phyloP scores from a whole-genome alignment of 2,888 invertebrate genomes.

The Leptopilina myrica region DNA sequence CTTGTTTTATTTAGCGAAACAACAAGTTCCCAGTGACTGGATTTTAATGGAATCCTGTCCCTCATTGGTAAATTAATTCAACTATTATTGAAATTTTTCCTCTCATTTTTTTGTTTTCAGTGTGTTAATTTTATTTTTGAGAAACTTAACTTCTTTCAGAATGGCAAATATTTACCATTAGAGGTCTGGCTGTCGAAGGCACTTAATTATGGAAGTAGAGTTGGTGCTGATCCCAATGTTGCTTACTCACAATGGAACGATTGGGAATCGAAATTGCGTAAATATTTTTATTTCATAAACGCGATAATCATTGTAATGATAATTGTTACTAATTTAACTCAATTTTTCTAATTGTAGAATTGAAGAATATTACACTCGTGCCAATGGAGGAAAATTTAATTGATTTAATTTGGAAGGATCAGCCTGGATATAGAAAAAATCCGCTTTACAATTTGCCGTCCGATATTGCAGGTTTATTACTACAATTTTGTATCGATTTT shows the following conservation, averaged over 20 bases:
- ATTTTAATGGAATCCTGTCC: slow-evolving; percentile 53
- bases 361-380: slow-evolving; percentile 59
- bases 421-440: slow-evolving; percentile 71
- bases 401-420: slow-evolving; percentile 74
- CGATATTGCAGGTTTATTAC: slow-evolving; percentile 63
- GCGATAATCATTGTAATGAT: too few species aligned
- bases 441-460: slow-evolving; percentile 71
- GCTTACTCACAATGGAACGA: slow-evolving; percentile 14
- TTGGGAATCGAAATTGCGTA: slow-evolving; percentile 22
- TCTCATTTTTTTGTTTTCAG: neutral
- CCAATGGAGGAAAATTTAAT: slow-evolving; percentile 66
- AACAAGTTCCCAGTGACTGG: slow-evolving; percentile 51
- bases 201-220: slow-evolving; percentile 21
- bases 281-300: slow-evolving; percentile 2
- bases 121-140: neutral
- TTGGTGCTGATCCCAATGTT: slow-evolving; percentile 25
- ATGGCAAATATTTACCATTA: slow-evolving; percentile 7
- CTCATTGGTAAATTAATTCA: slow-evolving; percentile 45
- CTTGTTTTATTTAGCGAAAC: slow-evolving; percentile 52
- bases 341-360: slow-evolving; percentile 42
- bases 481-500: too few species aligned
- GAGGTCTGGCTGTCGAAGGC: slow-evolving; percentile 18
- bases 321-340: neutral
- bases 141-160: neutral
- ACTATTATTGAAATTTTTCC: neutral